Conservation (phyloP, 2,888 invertebrate genomes). For the Drosophila neoperkinsi region DNA sequence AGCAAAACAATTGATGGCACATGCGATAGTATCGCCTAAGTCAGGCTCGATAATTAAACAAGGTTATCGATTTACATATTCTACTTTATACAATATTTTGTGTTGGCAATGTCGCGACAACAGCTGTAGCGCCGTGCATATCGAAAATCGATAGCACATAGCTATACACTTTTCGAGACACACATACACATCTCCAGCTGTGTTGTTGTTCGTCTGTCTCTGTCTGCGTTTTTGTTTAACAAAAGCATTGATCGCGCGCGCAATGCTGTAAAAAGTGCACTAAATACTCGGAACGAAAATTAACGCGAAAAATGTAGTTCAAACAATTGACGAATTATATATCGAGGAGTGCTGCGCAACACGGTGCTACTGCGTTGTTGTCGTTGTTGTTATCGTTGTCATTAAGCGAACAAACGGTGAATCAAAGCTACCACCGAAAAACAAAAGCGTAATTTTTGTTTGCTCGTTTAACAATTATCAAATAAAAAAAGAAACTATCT, state of each 20-base stretch:
- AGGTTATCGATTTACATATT: neutral
- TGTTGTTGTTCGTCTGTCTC: conserved; percentile 73
- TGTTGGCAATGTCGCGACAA: conserved; percentile 33
- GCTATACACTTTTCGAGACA: conserved; percentile 11
- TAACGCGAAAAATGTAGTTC: conserved; percentile 62
- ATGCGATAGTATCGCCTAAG: conserved; percentile 2
- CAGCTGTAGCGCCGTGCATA: conserved; percentile 35
- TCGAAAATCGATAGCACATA: conserved; percentile 37
- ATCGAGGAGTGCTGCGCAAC: conserved; percentile 55
- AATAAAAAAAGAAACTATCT: conserved; percentile 14
- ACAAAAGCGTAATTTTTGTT: conserved; percentile 18
- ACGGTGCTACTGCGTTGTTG: conserved; percentile 62
- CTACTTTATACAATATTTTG: neutral
- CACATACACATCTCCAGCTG: conserved; percentile 50
- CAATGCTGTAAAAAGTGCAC: conserved; percentile 61
- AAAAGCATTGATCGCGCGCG: conserved; percentile 77
- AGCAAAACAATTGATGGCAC: conserved; percentile 14
- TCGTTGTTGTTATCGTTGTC: conserved; percentile 30
- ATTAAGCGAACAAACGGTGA: conserved; percentile 30
- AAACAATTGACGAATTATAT: conserved; percentile 30
- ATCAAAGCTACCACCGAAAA: conserved; percentile 39
- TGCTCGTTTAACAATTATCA: conserved; percentile 14
- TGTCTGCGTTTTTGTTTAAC: conserved; percentile 65
- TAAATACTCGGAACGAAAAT: conserved; percentile 30
- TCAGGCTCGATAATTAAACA: neutral